These are phyloP conservation scores for Drosophila ohnishii DNA, from an alignment of 1,140 invertebrate genomes.

Conservation along the genomic window DNA sequence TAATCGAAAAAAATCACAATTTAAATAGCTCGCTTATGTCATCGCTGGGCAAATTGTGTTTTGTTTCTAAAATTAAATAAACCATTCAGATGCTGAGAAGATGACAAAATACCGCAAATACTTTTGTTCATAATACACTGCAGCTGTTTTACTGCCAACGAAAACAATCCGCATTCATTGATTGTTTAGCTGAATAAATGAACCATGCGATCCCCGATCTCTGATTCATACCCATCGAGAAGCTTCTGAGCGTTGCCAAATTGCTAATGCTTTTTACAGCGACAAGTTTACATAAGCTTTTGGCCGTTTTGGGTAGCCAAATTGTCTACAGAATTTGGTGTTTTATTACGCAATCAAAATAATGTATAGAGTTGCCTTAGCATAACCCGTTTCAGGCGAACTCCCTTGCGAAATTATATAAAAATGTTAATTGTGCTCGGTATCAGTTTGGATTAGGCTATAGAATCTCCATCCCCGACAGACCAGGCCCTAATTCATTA, in stretches of 20 bases:
- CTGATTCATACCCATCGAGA: slow-evolving; percentile 24
- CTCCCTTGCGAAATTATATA: slow-evolving; percentile 60
- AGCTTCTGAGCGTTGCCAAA: slow-evolving; percentile 24
- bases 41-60: slow-evolving; percentile 52
- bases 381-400: slow-evolving; percentile 38
- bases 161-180: slow-evolving; percentile 44
- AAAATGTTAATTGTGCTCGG: slow-evolving; percentile 65
- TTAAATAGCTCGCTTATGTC: slow-evolving; percentile 68
- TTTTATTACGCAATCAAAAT: slow-evolving; percentile 56
- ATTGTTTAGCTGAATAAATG: slow-evolving; percentile 40
- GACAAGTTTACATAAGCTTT: slow-evolving; percentile 24
- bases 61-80: slow-evolving; percentile 60
- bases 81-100: slow-evolving; percentile 41
- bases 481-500: slow-evolving; percentile 44
- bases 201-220: slow-evolving; percentile 27
- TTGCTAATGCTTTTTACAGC: slow-evolving; percentile 15
- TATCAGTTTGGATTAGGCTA: slow-evolving; percentile 48
- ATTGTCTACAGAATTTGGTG: slow-evolving; percentile 21
- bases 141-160: slow-evolving; percentile 47
- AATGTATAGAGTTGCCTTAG: slow-evolving; percentile 5
- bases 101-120: slow-evolving; percentile 54
- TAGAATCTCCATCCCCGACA: slow-evolving; percentile 34
- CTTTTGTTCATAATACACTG: slow-evolving; percentile 45
- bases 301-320: slow-evolving; percentile 25
- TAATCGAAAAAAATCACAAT: slow-evolving; percentile 57